A percentile compares a stretch with the other conserved stretches of the same genome.
phyloP scores from a whole-genome alignment of 2,113 vertebrate genomes.

The Dicrurus megarhynchus region DNA sequence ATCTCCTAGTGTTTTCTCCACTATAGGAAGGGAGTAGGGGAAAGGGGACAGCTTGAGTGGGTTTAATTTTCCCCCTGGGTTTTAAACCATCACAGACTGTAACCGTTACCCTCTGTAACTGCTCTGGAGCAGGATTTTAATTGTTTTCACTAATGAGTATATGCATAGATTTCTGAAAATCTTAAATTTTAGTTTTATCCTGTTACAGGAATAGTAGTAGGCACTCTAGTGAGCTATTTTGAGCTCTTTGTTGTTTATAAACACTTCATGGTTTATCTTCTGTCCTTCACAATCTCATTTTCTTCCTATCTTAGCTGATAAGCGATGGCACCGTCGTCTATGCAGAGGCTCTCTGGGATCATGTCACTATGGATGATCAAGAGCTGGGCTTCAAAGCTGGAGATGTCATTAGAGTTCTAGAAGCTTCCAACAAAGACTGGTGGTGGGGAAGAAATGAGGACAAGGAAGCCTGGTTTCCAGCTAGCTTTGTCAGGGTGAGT shows the following conservation, averaged over 20 bases:
- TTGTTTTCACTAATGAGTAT: background rate
- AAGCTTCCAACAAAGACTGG: constrained; percentile 94
- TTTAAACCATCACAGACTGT: background rate
- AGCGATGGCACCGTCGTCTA: constrained; percentile 82
- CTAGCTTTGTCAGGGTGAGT: constrained; percentile 92
- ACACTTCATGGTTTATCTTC: background rate
- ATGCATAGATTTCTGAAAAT: background rate
- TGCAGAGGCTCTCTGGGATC: constrained; percentile 97
- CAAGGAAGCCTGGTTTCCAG: constrained; percentile 94
- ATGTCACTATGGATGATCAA: constrained; percentile 98
- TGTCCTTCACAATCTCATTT: background rate
- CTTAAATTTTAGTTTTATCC: background rate
- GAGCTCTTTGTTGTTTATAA: background rate
- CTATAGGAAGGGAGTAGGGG: background rate
- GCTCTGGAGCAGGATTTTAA: background rate
- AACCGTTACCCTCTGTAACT: background rate
- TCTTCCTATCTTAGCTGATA: constrained; percentile 70
- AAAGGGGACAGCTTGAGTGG: background rate
- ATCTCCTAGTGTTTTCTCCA: background rate
- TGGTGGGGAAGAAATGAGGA: constrained; percentile 94
- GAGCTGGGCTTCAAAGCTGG: constrained; percentile 97
- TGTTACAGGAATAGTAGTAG: background rate
- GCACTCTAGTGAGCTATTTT: background rate
- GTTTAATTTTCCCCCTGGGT: background rate
- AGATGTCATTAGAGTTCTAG: constrained; percentile 92